A percentile compares a stretch with the other conserved stretches of the same genome.
Evolutionary conservation across 2,888 invertebrate genomes (phyloP).

Genomic region (Pharmacophagus antenor): DNA sequence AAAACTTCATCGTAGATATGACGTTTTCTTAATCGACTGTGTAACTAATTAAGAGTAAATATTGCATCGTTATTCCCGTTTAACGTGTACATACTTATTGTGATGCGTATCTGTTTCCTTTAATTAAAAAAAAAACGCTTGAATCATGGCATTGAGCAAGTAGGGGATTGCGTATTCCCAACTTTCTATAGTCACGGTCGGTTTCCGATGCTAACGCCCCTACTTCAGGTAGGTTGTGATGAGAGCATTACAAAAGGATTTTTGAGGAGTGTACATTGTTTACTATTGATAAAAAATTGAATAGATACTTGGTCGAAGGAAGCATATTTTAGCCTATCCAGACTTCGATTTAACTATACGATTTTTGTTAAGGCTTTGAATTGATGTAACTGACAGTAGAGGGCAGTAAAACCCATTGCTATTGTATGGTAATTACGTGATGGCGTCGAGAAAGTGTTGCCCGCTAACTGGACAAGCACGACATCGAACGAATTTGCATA

Average conservation of each 20-base stretch:
- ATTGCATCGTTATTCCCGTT: constrained; percentile 40
- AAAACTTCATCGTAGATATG: constrained; percentile 31
- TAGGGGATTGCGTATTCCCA: constrained; percentile 46
- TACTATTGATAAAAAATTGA: neutral
- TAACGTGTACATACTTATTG: constrained; percentile 41
- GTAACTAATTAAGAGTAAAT: constrained; percentile 33
- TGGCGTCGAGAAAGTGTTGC: constrained; percentile 62
- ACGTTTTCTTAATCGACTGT: constrained; percentile 44
- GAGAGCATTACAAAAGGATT: constrained; percentile 1
- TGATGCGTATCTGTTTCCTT: constrained; percentile 48
- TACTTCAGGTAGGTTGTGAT: constrained; percentile 46
- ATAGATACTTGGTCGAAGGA: neutral
- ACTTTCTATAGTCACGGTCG: constrained; percentile 60
- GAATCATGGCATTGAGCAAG: constrained; percentile 50
- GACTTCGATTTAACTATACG: constrained; percentile 12
- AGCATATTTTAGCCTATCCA: neutral
- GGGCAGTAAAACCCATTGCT: constrained; percentile 58
- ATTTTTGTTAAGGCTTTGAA: constrained; percentile 13
- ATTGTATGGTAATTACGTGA: constrained; percentile 66
- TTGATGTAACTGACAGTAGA: constrained; percentile 35
- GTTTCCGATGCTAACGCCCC: constrained; percentile 42
- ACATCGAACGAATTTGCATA: constrained; percentile 63
- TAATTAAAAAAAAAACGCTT: constrained; percentile 55
- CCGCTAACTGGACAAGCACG: constrained; percentile 62
- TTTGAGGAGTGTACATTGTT: neutral